Conservation (phyloP, 2,797 vertebrate genomes). For the Kryptopterus vitreolus region DNA sequence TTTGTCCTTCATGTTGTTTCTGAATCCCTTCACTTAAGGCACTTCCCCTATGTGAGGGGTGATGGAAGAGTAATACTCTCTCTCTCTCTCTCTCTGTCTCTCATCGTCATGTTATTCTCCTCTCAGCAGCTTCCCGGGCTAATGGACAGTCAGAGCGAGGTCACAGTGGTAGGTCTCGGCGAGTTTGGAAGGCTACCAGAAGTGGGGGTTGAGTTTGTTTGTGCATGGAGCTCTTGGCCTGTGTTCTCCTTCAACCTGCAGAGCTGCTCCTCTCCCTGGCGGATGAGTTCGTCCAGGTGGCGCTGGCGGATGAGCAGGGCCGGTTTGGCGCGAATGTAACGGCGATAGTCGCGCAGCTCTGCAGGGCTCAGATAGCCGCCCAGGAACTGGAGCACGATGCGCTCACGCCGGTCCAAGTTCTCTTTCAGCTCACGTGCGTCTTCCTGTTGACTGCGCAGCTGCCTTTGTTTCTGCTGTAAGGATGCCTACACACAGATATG, state of each 20-base stretch:
- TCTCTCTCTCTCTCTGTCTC: not conserved
- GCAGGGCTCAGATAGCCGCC: constrained; percentile 75
- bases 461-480: constrained; percentile 82
- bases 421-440: constrained; percentile 94
- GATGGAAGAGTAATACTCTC: not conserved
- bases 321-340: constrained; percentile 86
- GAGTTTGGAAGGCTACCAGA: constrained; percentile 25
- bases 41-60: constrained; percentile 23
- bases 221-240: constrained; percentile 67
- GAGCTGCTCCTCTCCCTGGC: constrained; percentile 86
- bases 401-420: constrained; percentile 90
- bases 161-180: constrained; percentile 64
- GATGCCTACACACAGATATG: constrained; percentile 73
- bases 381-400: constrained; percentile 84
- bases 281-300: constrained; percentile 89
- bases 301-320: constrained; percentile 88
- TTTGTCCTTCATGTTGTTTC: constrained; percentile 36
- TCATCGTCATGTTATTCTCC: constrained; percentile 11
- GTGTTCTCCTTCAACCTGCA: constrained; percentile 81
- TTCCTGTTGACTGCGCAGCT: constrained; percentile 87
- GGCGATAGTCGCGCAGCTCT: constrained; percentile 86
- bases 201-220: constrained; percentile 54
- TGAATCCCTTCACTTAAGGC: constrained; percentile 48
- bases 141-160: constrained; percentile 77
- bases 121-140: constrained; percentile 12